Conservation (phyloP, 2,888 invertebrate species). For the Dorcus parallelipipedus region DNA sequence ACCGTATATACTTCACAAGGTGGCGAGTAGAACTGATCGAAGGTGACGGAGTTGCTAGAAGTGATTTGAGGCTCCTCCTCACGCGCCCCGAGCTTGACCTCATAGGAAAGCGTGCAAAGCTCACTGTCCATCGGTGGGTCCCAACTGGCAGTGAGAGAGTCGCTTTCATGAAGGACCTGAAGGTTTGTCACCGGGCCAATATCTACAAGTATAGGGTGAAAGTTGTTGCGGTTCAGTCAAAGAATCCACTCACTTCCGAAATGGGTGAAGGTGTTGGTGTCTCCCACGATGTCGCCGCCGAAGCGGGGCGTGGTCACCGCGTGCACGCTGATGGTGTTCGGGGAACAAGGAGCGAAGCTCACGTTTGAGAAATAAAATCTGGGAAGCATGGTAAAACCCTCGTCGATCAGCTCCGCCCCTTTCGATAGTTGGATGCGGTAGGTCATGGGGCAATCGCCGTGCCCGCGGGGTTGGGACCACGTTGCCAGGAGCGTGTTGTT, state of each 20-base stretch:
- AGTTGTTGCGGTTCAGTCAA: too few relatives aligned
- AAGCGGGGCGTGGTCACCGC: too few relatives aligned
- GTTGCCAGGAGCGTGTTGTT: background rate
- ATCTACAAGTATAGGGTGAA: background rate
- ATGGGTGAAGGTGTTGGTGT: too few relatives aligned
- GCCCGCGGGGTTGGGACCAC: conserved; percentile 1
- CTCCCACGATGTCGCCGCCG: too few relatives aligned
- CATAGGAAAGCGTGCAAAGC: background rate
- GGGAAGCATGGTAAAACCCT: too few relatives aligned
- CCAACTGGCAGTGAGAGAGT: background rate
- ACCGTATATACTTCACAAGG: too few relatives aligned
- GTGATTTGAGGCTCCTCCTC: too few relatives aligned
- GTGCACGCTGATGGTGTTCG: background rate
- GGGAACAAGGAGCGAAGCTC: background rate
- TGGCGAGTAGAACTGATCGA: too few relatives aligned
- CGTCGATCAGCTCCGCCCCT: too few relatives aligned
- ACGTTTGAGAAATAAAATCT: too few relatives aligned
- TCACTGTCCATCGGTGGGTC: background rate
- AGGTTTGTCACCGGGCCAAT: background rate
- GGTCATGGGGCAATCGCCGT: background rate
- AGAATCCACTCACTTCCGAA: too few relatives aligned
- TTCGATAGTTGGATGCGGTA: background rate
- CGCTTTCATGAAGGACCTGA: background rate
- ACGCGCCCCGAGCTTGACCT: background rate
- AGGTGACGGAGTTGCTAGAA: too few relatives aligned